Percentiles rank a stretch among this genome's conserved stretches.
These are phyloP conservation scores for Cyprinus carpio DNA, from an alignment of 2,113 vertebrate species.

Conservation along the genomic window DNA sequence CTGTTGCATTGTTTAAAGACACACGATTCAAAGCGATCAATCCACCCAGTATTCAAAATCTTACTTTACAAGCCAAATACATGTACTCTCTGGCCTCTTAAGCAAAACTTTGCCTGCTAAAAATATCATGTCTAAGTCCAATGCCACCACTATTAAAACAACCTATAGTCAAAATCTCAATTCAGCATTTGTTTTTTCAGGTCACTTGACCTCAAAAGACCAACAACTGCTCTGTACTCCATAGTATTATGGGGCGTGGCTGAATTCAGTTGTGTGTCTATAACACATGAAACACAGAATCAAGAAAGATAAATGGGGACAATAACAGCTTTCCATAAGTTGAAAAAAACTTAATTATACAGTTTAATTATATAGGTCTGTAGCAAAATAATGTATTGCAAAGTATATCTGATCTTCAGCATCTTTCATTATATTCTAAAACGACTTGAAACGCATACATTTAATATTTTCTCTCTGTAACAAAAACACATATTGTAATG, in stretches of 20 bases:
- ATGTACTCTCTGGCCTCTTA: background rate
- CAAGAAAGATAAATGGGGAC: background rate
- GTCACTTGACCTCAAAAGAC: background rate
- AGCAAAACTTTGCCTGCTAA: conserved; percentile 1
- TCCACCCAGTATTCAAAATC: background rate
- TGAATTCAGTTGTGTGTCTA: background rate
- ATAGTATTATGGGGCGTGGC: background rate
- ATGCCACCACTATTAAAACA: background rate
- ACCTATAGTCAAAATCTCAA: background rate
- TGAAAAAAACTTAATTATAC: background rate
- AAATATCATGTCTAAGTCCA: background rate
- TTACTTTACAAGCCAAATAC: background rate
- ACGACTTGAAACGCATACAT: background rate
- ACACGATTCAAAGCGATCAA: background rate
- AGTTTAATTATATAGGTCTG: background rate
- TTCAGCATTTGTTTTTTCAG: background rate
- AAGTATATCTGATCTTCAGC: background rate
- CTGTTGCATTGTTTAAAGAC: background rate
- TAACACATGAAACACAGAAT: background rate
- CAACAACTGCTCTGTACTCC: background rate
- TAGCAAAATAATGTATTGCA: background rate
- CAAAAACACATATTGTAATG: background rate
- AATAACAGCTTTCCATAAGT: background rate
- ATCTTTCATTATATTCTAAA: background rate
- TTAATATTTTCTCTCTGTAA: background rate